Evolutionary conservation across 2,797 vertebrate genomes (phyloP).

Genomic region (Heteromormyrus szaboi): DNA sequence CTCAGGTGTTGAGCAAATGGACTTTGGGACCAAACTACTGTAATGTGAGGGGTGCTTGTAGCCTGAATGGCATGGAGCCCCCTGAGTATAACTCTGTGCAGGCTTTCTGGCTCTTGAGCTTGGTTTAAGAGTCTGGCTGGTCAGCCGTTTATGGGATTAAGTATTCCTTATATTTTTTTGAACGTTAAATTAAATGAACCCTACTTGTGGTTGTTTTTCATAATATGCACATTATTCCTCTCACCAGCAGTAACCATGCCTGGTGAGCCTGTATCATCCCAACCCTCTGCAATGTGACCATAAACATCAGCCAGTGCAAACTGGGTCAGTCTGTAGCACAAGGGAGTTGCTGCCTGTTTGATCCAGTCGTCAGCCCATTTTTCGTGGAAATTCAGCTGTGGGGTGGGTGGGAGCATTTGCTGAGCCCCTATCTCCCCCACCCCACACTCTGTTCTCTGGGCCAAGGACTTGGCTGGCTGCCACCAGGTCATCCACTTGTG

Average conservation of each 20-base stretch:
- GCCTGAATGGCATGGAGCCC: neutral
- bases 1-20: neutral
- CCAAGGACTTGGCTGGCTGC: constrained; percentile 36
- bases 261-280: neutral
- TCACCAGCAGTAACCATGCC: neutral
- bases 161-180: neutral
- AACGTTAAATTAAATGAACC: neutral
- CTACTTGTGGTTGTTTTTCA: neutral
- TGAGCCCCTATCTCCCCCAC: constrained; percentile 33
- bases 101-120: neutral
- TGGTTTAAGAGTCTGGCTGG: neutral
- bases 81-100: neutral
- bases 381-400: neutral
- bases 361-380: neutral
- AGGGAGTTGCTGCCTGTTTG: constrained; percentile 16
- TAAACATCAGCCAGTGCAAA: neutral
- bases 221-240: neutral
- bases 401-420: constrained; percentile 19
- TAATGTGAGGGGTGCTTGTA: neutral
- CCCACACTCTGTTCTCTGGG: constrained; percentile 34
- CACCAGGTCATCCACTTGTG: constrained; percentile 5
- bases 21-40: neutral
- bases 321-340: neutral
- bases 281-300: neutral
- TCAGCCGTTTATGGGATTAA: neutral